Evolutionary conservation across 2,888 invertebrate species (phyloP).

Genomic region (Drosophila greeni): DNA sequence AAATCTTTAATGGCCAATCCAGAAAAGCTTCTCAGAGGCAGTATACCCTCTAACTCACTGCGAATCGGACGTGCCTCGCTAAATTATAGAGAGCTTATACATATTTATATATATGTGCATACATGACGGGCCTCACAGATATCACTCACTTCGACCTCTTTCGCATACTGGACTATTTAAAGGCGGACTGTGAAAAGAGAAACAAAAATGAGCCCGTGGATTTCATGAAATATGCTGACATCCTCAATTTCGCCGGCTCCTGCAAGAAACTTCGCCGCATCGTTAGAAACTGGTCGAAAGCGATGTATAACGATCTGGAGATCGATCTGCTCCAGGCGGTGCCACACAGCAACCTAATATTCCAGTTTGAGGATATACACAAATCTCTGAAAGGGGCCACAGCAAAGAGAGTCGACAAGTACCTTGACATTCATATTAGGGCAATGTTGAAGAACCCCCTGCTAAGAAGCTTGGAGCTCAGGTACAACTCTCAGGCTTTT

Average conservation of each 20-base stretch:
- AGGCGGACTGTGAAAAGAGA: constrained; percentile 1
- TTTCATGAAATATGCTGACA: constrained; percentile 16
- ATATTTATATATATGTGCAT: neutral
- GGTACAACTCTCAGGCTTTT: neutral
- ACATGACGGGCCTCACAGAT: neutral
- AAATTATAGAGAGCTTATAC: neutral
- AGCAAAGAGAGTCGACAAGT: neutral
- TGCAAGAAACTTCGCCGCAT: neutral
- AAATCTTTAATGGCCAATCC: neutral
- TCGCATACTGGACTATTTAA: constrained; percentile 12
- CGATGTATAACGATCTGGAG: neutral
- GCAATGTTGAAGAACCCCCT: constrained; percentile 3
- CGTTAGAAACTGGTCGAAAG: constrained; percentile 5
- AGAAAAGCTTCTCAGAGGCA: neutral
- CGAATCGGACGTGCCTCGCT: neutral
- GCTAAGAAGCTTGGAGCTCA: neutral
- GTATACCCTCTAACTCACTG: neutral
- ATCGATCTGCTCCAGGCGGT: neutral
- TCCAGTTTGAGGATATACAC: constrained; percentile 5
- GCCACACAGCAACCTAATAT: neutral
- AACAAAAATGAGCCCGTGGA: neutral
- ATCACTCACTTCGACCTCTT: neutral
- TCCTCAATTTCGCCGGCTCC: constrained; percentile 13
- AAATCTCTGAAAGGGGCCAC: neutral
- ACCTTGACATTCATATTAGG: neutral